Percentiles rank a stretch among this genome's conserved stretches.
phyloP scores from a whole-genome alignment of 2,113 vertebrate species.

The Grallaria varia region DNA sequence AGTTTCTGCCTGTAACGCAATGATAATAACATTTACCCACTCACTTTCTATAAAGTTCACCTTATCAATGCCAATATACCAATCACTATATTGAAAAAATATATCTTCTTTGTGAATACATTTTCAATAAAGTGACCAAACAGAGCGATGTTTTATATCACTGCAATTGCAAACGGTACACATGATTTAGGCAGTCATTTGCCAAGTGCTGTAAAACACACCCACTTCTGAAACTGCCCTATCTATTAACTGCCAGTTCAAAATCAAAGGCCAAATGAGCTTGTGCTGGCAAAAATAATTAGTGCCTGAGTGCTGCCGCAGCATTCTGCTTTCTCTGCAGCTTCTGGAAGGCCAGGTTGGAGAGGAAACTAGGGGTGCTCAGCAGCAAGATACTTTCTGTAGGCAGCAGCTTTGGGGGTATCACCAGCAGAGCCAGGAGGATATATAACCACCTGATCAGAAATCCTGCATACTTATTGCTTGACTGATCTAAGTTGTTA shows the following conservation, averaged over 20 bases:
- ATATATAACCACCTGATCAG: background rate
- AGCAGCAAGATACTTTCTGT: background rate
- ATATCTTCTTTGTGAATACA: background rate
- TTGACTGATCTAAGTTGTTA: background rate
- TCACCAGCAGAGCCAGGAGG: background rate
- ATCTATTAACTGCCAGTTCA: background rate
- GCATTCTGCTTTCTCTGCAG: background rate
- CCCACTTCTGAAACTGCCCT: background rate
- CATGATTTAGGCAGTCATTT: background rate
- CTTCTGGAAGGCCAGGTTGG: background rate
- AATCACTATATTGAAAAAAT: background rate
- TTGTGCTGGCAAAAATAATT: background rate
- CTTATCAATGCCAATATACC: background rate
- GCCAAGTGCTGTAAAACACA: background rate
- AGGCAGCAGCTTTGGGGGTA: too few relatives aligned
- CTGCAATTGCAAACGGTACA: background rate
- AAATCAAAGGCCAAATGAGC: background rate
- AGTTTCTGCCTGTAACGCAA: background rate
- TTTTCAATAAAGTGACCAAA: background rate
- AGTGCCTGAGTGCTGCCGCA: background rate
- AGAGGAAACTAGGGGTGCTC: background rate
- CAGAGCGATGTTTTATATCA: background rate
- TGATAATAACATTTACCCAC: background rate
- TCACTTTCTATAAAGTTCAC: background rate
- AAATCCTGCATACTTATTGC: background rate